A percentile compares a stretch with the other conserved stretches of the same genome.
Conservation (phyloP, 2,113 vertebrate genomes). For the Synchiropus splendidus region DNA sequence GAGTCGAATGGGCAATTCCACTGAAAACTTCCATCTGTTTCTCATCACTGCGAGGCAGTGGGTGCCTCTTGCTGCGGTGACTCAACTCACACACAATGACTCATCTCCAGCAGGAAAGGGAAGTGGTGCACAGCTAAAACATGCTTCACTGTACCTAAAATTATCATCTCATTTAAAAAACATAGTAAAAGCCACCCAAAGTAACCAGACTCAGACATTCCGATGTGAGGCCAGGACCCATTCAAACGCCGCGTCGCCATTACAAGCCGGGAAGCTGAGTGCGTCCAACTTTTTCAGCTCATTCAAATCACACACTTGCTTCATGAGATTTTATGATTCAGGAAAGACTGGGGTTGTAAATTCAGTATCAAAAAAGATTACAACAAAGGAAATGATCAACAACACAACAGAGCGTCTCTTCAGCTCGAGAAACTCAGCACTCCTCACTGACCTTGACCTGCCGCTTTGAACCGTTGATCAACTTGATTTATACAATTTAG, state of each 20-base stretch:
- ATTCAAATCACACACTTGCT: too few species aligned
- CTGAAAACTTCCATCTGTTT: constrained; percentile 58
- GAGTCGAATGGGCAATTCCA: constrained; percentile 41
- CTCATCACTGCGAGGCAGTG: constrained; percentile 47
- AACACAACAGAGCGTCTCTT: too few species aligned
- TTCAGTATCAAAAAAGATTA: too few species aligned
- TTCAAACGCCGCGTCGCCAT: constrained; percentile 1
- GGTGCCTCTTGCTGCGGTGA: constrained; percentile 42
- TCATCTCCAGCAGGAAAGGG: constrained; percentile 48
- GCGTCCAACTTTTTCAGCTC: background rate
- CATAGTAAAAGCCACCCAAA: constrained; percentile 21
- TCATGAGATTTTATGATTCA: background rate
- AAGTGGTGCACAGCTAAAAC: constrained; percentile 53
- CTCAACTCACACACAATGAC: constrained; percentile 42
- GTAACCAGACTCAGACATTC: constrained; percentile 21
- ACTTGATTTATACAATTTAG: too few species aligned
- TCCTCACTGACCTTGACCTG: too few species aligned
- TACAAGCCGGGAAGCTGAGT: background rate
- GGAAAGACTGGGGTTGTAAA: too few species aligned
- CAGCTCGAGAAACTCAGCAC: too few species aligned
- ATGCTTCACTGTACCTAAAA: constrained; percentile 39
- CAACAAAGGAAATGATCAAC: too few species aligned
- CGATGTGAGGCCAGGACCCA: constrained; percentile 9
- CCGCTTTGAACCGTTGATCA: too few species aligned
- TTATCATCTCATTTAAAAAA: constrained; percentile 34